Conservation (phyloP, 2,113 vertebrate genomes). For the Formicarius rufipectus region DNA sequence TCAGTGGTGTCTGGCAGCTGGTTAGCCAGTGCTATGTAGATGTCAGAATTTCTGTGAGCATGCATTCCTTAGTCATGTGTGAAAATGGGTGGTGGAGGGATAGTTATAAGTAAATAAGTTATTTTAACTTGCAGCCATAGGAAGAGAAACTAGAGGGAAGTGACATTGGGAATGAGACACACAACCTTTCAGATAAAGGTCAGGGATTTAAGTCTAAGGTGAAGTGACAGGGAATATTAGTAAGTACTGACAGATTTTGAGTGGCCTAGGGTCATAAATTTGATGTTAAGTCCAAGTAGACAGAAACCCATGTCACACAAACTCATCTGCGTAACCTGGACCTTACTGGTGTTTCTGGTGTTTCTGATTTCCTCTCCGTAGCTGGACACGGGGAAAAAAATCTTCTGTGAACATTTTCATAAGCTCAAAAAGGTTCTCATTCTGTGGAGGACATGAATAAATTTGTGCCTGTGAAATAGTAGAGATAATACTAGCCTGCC, state of each 20-base stretch:
- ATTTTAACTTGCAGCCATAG: background rate
- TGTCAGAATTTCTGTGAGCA: background rate
- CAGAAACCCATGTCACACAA: background rate
- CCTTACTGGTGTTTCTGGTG: background rate
- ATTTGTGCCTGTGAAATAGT: background rate
- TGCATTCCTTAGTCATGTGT: background rate
- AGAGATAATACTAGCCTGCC: background rate
- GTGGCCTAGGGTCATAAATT: background rate
- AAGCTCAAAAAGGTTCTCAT: background rate
- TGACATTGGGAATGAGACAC: background rate
- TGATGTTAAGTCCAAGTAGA: background rate
- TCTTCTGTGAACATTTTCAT: background rate
- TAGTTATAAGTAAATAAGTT: background rate
- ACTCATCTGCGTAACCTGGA: background rate
- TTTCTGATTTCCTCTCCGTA: background rate
- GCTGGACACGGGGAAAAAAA: background rate
- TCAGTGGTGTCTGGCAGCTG: background rate
- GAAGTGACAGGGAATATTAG: constrained; percentile 2
- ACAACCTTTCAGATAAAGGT: background rate
- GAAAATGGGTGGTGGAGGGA: background rate
- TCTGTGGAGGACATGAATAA: background rate
- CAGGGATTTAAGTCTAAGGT: background rate
- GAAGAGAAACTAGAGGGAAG: background rate
- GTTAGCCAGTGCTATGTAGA: background rate
- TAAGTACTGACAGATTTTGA: constrained; percentile 25